Conservation (phyloP, 2,113 vertebrate genomes). For the Istiophorus platypterus region DNA sequence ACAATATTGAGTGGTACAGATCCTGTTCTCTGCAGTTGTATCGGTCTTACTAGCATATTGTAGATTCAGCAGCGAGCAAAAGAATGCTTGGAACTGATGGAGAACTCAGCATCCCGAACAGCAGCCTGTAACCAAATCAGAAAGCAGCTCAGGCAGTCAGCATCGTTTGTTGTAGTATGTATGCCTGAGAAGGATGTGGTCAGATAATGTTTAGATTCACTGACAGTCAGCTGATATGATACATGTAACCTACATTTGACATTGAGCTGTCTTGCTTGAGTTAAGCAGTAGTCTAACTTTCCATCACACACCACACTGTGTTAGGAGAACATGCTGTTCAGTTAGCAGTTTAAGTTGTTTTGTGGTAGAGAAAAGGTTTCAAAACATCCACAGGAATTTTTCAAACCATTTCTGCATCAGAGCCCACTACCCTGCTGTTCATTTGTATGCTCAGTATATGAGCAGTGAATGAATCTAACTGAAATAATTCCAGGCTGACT, state of each 20-base stretch:
- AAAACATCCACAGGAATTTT: background rate
- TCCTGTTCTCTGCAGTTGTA: background rate
- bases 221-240: background rate
- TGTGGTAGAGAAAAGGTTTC: too few species aligned
- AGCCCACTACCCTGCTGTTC: background rate
- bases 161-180: background rate
- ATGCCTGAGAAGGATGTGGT: constrained; percentile 24
- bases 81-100: background rate
- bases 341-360: background rate
- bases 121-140: background rate
- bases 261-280: background rate
- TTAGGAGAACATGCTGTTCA: background rate
- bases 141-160: constrained; percentile 1
- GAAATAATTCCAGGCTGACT: background rate
- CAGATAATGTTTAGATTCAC: background rate
- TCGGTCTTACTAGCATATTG: background rate
- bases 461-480: background rate
- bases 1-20: too few species aligned
- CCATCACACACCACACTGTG: background rate
- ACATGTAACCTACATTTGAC: background rate
- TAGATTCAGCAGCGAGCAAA: background rate
- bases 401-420: background rate
- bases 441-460: background rate
- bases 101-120: too few species aligned
- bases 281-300: background rate